These are phyloP conservation scores for Danio tinwini DNA, from an alignment of 2,797 vertebrate genomes.

Conservation along the genomic window DNA sequence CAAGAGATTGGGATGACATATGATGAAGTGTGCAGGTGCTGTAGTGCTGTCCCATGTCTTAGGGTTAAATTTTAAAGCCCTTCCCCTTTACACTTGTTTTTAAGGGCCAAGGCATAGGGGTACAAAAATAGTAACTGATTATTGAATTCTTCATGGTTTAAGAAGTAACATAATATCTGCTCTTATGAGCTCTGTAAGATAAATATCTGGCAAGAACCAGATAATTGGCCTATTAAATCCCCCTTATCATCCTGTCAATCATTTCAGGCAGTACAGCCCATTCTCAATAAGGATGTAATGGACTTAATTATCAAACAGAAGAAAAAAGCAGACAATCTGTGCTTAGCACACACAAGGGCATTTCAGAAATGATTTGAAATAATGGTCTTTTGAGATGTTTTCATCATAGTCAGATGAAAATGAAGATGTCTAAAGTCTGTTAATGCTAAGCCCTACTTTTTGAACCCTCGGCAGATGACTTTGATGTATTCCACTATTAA, in stretches of 20 bases:
- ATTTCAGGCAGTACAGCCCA: neutral
- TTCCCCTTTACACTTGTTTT: too few species aligned
- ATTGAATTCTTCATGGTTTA: neutral
- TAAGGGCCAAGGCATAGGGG: too few species aligned
- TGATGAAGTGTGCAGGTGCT: too few species aligned
- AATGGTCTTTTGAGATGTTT: neutral
- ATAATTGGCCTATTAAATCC: neutral
- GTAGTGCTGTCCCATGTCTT: too few species aligned
- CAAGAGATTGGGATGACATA: too few species aligned
- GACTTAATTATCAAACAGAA: neutral
- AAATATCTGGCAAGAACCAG: too few species aligned
- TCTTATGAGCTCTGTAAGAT: neutral
- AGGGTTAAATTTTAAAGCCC: too few species aligned
- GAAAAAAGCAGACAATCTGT: neutral
- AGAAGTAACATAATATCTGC: neutral
- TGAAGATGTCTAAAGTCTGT: neutral
- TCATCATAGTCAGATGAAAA: neutral
- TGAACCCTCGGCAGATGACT: neutral
- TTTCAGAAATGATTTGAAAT: neutral
- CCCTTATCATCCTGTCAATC: neutral
- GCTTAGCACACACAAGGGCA: neutral
- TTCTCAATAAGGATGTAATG: conserved; percentile 5
- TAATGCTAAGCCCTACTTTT: neutral
- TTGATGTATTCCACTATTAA: neutral
- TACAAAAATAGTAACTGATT: neutral